Evolutionary conservation across 2,797 vertebrate species (phyloP).

Genomic region (Typhlichthys subterraneus): DNA sequence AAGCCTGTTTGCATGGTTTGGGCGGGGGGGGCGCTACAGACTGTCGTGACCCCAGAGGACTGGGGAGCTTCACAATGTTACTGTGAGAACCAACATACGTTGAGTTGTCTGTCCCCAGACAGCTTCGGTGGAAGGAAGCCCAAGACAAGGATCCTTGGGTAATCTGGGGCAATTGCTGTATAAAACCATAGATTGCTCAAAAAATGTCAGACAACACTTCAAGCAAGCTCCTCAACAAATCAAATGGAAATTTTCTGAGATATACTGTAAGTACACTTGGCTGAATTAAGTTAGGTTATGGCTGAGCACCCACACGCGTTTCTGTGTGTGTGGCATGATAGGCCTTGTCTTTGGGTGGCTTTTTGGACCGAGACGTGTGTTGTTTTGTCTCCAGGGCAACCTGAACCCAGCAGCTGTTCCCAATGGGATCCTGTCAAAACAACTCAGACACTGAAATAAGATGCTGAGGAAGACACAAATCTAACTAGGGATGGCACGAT

Average conservation of each 20-base stretch:
- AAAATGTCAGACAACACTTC: constrained; percentile 51
- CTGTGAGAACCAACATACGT: constrained; percentile 63
- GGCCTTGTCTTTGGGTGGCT: constrained; percentile 14
- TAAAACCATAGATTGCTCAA: constrained; percentile 44
- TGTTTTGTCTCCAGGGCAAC: constrained; percentile 38
- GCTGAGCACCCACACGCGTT: neutral
- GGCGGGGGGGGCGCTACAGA: constrained; percentile 24
- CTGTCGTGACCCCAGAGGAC: constrained; percentile 39
- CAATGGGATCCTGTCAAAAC: constrained; percentile 1
- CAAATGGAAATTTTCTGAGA: constrained; percentile 27
- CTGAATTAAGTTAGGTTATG: constrained; percentile 7
- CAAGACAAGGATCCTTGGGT: constrained; percentile 25
- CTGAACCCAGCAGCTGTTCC: constrained; percentile 44
- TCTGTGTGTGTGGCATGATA: neutral
- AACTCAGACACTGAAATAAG: too few relatives aligned
- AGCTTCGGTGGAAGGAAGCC: constrained; percentile 12
- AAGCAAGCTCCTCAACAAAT: constrained; percentile 45
- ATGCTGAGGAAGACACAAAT: too few relatives aligned
- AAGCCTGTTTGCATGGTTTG: constrained; percentile 25
- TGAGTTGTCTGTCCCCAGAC: constrained; percentile 38
- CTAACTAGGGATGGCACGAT: too few relatives aligned
- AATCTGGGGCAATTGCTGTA: constrained; percentile 20
- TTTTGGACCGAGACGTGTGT: constrained; percentile 31
- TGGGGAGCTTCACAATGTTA: constrained; percentile 33
- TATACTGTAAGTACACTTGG: constrained; percentile 1